Evolutionary conservation across 2,797 vertebrate genomes (phyloP).

Genomic region (Channa striata): DNA sequence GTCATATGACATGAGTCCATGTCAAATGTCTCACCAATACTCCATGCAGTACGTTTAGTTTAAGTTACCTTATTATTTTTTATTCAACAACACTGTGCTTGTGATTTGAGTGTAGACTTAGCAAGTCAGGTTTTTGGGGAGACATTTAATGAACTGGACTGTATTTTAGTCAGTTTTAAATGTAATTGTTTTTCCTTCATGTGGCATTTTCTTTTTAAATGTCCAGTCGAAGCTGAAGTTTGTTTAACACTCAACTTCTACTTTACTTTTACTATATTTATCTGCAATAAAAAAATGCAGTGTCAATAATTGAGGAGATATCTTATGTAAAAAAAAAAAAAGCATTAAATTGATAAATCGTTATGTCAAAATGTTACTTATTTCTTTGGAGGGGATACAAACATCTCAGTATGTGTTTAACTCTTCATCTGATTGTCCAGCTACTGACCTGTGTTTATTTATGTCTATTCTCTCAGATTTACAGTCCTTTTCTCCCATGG

Average conservation of each 20-base stretch:
- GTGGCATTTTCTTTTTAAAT: background rate
- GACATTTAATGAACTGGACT: background rate
- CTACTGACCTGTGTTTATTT: background rate
- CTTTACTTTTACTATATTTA: background rate
- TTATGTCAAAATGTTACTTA: background rate
- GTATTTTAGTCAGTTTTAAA: background rate
- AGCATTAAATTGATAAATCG: background rate
- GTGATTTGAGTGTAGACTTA: constrained; percentile 5
- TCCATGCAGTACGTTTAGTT: constrained; percentile 3
- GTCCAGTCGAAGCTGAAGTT: background rate
- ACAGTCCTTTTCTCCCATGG: constrained; percentile 96
- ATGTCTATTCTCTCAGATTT: constrained; percentile 80
- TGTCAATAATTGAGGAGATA: background rate
- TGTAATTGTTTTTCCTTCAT: background rate
- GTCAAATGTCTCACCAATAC: constrained; percentile 10
- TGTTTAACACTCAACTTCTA: background rate
- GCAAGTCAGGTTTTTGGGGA: background rate
- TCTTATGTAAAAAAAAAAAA: background rate
- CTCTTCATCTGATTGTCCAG: background rate
- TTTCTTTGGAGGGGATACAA: background rate
- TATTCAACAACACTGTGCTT: constrained; percentile 1
- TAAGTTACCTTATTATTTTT: background rate
- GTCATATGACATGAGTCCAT: constrained; percentile 33
- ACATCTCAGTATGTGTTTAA: background rate
- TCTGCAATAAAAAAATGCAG: background rate